Evolutionary conservation across 2,113 vertebrate genomes (phyloP).

Genomic region (Notothenia coriiceps): DNA sequence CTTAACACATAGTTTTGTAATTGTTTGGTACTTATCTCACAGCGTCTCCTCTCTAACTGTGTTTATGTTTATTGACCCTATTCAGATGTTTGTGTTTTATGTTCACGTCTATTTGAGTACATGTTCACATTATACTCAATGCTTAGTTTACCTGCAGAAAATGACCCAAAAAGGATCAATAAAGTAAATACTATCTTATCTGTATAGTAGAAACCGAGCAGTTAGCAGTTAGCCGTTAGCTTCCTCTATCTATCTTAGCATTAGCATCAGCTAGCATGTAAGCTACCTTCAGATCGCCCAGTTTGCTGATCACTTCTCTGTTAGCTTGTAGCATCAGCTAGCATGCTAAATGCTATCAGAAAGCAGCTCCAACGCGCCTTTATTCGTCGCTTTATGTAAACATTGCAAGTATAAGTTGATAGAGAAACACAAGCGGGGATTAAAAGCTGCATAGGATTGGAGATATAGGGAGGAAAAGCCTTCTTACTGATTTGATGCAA

Average conservation of each 20-base stretch:
- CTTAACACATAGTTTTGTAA: no score
- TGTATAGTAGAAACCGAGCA: constrained; percentile 8
- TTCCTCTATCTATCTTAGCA: background rate
- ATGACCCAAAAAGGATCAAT: no score
- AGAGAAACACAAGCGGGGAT: no score
- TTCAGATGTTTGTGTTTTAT: no score
- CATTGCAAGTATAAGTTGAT: no score
- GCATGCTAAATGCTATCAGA: constrained; percentile 54
- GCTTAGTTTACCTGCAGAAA: no score
- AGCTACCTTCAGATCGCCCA: constrained; percentile 67
- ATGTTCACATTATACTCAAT: no score
- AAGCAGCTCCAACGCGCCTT: constrained; percentile 30
- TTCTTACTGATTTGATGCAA: constrained; percentile 85
- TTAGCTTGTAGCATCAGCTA: constrained; percentile 64
- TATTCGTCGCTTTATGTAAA: background rate
- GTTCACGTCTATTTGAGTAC: no score
- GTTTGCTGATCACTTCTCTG: constrained; percentile 68
- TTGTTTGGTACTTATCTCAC: no score
- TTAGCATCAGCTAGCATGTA: constrained; percentile 50
- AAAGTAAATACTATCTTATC: background rate
- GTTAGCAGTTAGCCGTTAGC: constrained; percentile 67
- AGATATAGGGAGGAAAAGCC: constrained; percentile 20
- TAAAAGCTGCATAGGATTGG: background rate
- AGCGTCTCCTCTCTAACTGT: no score
- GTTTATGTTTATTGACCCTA: no score